Evolutionary conservation across 2,888 invertebrate species (phyloP).

Genomic region (Eilema depressum): DNA sequence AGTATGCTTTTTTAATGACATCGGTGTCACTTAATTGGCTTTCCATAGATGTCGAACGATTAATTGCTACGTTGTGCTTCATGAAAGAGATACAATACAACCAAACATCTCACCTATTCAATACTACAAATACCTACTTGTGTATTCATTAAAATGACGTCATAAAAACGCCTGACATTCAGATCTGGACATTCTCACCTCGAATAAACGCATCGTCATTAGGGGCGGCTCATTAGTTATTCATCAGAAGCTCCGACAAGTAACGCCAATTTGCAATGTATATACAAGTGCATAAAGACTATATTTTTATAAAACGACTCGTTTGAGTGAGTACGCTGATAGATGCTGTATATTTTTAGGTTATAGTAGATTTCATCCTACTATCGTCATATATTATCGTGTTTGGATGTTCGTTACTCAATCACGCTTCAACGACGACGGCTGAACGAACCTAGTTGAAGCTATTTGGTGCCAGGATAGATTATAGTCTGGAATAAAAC

Average conservation of each 20-base stretch:
- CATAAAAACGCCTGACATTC: constrained; percentile 33
- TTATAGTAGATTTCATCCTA: neutral
- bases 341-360: constrained; percentile 9
- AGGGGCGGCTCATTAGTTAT: constrained; percentile 60
- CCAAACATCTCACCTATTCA: neutral
- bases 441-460: too few relatives aligned
- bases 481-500: too few relatives aligned
- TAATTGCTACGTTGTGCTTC: too few relatives aligned
- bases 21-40: too few relatives aligned
- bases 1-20: too few relatives aligned
- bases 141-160: constrained; percentile 23
- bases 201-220: constrained; percentile 57
- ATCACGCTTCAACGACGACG: too few relatives aligned
- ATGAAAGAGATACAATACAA: neutral
- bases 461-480: too few relatives aligned
- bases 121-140: neutral
- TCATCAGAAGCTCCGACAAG: constrained; percentile 22
- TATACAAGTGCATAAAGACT: constrained; percentile 5
- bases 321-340: constrained; percentile 4
- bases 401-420: too few relatives aligned
- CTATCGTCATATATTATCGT: neutral
- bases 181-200: constrained; percentile 32
- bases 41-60: too few relatives aligned
- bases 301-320: constrained; percentile 19
- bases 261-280: constrained; percentile 21